Percentiles rank a stretch among this genome's conserved stretches.
phyloP scores from a whole-genome alignment of 2,797 vertebrate genomes.

The Takifugu rubripes region DNA sequence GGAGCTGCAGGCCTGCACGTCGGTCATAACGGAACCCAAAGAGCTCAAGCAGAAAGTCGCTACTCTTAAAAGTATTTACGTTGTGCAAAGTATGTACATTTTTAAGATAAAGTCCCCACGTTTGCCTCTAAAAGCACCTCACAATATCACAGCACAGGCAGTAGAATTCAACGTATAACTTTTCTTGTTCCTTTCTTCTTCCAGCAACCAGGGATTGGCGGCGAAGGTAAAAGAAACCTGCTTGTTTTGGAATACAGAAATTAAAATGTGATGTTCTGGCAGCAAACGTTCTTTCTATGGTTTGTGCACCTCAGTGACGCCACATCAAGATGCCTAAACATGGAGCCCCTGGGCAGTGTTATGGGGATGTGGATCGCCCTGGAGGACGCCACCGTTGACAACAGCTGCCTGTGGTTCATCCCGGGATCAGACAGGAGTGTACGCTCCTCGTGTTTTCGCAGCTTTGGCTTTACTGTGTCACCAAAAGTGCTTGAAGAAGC shows the following conservation, averaged over 20 bases:
- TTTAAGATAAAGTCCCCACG: constrained; percentile 85
- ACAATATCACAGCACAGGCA: not conserved
- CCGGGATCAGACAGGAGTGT: constrained; percentile 90
- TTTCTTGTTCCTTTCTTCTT: constrained; percentile 39
- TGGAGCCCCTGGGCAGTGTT: constrained; percentile 86
- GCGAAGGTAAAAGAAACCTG: constrained; percentile 80
- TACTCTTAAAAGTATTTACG: no score
- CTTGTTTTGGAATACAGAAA: not conserved
- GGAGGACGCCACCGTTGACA: constrained; percentile 84
- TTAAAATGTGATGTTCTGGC: not conserved
- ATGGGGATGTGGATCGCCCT: constrained; percentile 90
- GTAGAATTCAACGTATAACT: not conserved
- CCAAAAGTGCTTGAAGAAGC: no score
- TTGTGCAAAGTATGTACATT: constrained; percentile 98
- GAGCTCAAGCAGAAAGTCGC: no score
- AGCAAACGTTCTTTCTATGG: not conserved
- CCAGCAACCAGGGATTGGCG: constrained; percentile 91
- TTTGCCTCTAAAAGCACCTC: not conserved
- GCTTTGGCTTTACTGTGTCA: no score
- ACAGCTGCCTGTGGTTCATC: constrained; percentile 94
- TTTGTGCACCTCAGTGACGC: constrained; percentile 70
- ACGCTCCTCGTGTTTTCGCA: not conserved
- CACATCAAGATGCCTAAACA: constrained; percentile 94
- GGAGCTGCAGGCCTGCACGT: no score
- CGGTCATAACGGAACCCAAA: no score